These are phyloP conservation scores for Celastrina argiolus DNA, from an alignment of 2,888 invertebrate genomes.

Conservation along the genomic window DNA sequence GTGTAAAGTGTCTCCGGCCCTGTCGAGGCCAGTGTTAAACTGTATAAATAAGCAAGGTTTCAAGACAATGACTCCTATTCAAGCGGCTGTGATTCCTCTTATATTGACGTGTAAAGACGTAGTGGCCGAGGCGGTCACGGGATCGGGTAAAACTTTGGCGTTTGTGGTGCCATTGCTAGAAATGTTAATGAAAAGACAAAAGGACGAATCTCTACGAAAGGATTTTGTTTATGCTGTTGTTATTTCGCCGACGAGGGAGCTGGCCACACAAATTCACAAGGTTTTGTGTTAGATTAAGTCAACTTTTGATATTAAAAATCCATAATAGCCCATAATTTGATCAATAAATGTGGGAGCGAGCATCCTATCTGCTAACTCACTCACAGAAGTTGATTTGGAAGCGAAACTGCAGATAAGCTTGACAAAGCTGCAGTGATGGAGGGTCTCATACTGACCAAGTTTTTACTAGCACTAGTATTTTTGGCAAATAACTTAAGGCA, in stretches of 20 bases:
- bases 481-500: too few relatives aligned
- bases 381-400: too few relatives aligned
- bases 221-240: conserved; percentile 92
- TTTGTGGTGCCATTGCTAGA: conserved; percentile 96
- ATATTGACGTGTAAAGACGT: conserved; percentile 95
- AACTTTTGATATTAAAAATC: too few relatives aligned
- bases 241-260: conserved; percentile 96
- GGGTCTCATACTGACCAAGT: too few relatives aligned
- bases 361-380: too few relatives aligned
- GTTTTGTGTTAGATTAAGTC: conserved; percentile 43
- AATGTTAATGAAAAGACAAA: conserved; percentile 82
- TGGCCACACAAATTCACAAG: conserved; percentile 92
- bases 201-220: conserved; percentile 80
- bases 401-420: too few relatives aligned
- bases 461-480: too few relatives aligned
- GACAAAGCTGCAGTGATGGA: too few relatives aligned
- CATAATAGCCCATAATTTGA: too few relatives aligned
- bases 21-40: conserved; percentile 70
- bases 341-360: too few relatives aligned
- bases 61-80: conserved; percentile 78
- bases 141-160: conserved; percentile 98
- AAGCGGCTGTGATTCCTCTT: conserved; percentile 93
- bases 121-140: conserved; percentile 98
- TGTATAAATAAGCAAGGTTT: conserved; percentile 75
- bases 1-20: conserved; percentile 57